These are phyloP conservation scores for Staurois parvus DNA, from an alignment of 2,797 vertebrate genomes.

Conservation along the genomic window DNA sequence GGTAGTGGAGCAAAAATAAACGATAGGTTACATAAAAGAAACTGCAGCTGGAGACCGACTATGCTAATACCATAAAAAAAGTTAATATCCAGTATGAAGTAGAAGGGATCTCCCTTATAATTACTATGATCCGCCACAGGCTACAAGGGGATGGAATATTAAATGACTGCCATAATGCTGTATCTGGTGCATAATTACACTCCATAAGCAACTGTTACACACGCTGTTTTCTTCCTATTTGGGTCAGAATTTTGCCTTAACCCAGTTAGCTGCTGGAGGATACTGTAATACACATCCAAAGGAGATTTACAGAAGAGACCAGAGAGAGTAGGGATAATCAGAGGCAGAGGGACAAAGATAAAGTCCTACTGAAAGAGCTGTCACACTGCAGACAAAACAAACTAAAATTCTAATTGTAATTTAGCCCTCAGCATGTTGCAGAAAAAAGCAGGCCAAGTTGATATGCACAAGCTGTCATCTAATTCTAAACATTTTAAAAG, in stretches of 20 bases:
- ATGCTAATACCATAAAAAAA: constrained; percentile 10
- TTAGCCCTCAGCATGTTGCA: constrained; percentile 25
- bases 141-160: constrained; percentile 29
- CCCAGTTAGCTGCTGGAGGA: constrained; percentile 40
- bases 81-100: not conserved
- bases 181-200: constrained; percentile 42
- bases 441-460: constrained; percentile 8
- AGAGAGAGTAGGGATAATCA: constrained; percentile 40
- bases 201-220: constrained; percentile 22
- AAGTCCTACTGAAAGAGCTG: constrained; percentile 43
- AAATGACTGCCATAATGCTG: constrained; percentile 45
- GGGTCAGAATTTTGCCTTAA: constrained; percentile 59
- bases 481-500: not conserved
- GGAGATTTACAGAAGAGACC: constrained; percentile 44
- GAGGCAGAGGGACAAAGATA: constrained; percentile 39
- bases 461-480: not conserved
- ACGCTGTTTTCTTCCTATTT: constrained; percentile 46
- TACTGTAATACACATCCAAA: constrained; percentile 33
- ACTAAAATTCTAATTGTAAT: constrained; percentile 42
- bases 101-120: constrained; percentile 13
- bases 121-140: constrained; percentile 24
- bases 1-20: constrained; percentile 25
- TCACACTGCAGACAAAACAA: constrained; percentile 49
- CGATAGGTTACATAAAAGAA: constrained; percentile 20
- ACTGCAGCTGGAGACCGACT: not conserved